A percentile compares a stretch with the other conserved stretches of the same genome.
These are phyloP conservation scores for Nomada ruficornis DNA, from an alignment of 2,888 invertebrate genomes.

Conservation along the genomic window DNA sequence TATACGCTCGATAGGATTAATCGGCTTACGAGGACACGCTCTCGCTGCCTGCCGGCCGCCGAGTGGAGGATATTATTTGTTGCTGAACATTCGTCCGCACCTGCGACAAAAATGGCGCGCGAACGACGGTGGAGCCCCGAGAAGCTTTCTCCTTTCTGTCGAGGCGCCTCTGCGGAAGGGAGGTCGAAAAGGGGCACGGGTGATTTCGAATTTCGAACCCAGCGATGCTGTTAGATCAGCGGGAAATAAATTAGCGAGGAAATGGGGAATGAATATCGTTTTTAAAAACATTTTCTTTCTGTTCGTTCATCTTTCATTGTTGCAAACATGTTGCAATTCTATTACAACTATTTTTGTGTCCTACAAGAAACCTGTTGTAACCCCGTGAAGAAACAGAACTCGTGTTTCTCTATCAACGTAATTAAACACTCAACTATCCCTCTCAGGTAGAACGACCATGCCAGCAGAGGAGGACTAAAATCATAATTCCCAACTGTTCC, in stretches of 20 bases:
- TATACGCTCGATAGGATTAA: constrained; percentile 73
- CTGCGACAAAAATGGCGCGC: constrained; percentile 62
- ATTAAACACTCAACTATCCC: too few relatives aligned
- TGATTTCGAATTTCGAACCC: too few relatives aligned
- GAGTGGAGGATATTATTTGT: constrained; percentile 65
- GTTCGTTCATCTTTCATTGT: background rate
- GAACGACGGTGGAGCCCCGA: constrained; percentile 11
- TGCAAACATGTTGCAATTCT: too few relatives aligned
- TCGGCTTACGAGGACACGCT: constrained; percentile 68
- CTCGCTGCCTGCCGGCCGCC: constrained; percentile 41
- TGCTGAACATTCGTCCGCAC: constrained; percentile 66
- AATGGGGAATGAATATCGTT: background rate
- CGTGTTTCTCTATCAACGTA: too few relatives aligned
- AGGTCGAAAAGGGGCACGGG: too few relatives aligned
- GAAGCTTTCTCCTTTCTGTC: constrained; percentile 30
- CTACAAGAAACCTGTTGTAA: too few relatives aligned
- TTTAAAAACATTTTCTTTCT: background rate
- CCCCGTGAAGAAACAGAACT: too few relatives aligned
- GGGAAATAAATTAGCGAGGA: background rate
- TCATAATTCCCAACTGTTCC: too few relatives aligned
- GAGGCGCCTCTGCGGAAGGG: background rate
- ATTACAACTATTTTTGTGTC: too few relatives aligned
- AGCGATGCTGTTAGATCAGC: background rate
- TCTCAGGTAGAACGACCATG: too few relatives aligned
- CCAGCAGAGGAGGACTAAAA: too few relatives aligned